These are phyloP conservation scores for Porites lutea DNA, from an alignment of 64 coral and sea anemone species.

Conservation along the genomic window DNA sequence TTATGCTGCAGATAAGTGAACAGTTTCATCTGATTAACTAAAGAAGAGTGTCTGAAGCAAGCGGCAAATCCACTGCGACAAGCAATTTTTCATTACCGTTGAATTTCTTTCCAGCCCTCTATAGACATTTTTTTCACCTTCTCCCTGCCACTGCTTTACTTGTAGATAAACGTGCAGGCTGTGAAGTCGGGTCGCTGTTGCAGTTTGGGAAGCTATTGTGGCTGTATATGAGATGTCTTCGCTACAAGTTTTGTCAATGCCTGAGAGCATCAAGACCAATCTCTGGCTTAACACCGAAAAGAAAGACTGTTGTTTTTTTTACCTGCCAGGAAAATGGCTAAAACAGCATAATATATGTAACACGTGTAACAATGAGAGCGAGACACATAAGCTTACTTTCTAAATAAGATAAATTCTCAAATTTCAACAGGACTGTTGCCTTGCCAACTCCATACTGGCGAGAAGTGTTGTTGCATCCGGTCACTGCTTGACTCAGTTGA, in stretches of 20 bases:
- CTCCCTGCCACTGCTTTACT: slow-evolving; percentile 47
- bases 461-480: slow-evolving; percentile 33
- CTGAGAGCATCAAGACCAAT: slow-evolving; percentile 37
- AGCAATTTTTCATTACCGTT: not conserved
- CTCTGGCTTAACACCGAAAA: slow-evolving; percentile 12
- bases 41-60: slow-evolving; percentile 33
- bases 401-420: not conserved
- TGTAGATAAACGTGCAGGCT: slow-evolving; percentile 49
- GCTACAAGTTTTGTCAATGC: slow-evolving; percentile 29
- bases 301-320: slow-evolving; percentile 44
- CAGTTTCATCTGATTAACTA: slow-evolving; percentile 61
- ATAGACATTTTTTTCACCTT: slow-evolving; percentile 6
- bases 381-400: slow-evolving; percentile 47
- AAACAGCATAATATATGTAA: not conserved
- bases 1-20: slow-evolving; percentile 21
- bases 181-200: slow-evolving; percentile 5
- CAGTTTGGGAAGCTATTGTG: slow-evolving; percentile 17
- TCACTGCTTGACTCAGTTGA: slow-evolving; percentile 5
- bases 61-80: slow-evolving; percentile 18
- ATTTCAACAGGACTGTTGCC: slow-evolving; percentile 19
- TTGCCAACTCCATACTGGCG: slow-evolving; percentile 35
- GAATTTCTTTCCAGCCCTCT: slow-evolving; percentile 36
- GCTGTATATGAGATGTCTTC: slow-evolving; percentile 3
- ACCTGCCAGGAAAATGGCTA: slow-evolving; percentile 18
- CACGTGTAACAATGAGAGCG: not conserved